phyloP scores from a whole-genome alignment of 2,888 invertebrate genomes.

The Villa cingulata region DNA sequence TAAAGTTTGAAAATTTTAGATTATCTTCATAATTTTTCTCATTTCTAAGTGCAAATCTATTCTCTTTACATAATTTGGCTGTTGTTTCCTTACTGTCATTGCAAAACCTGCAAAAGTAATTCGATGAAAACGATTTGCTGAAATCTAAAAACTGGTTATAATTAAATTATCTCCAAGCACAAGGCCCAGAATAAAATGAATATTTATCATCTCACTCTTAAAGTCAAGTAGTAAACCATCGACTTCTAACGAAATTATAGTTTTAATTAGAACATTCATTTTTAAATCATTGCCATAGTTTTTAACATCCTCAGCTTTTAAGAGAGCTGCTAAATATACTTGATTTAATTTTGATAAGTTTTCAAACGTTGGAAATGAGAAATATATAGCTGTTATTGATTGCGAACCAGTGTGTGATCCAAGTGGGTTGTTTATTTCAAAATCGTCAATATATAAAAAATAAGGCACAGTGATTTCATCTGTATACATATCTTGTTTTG shows the following conservation, averaged over 20 bases:
- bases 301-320: slow-evolving; percentile 9
- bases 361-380: not conserved
- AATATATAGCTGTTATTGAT: not conserved
- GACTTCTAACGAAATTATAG: slow-evolving; percentile 6
- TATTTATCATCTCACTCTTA: too few relatives aligned
- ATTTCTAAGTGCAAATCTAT: too few relatives aligned
- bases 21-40: not conserved
- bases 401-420: slow-evolving; percentile 6
- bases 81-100: too few relatives aligned
- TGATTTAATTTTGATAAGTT: too few relatives aligned
- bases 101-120: slow-evolving; percentile 15
- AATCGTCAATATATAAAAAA: slow-evolving; percentile 11
- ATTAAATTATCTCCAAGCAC: slow-evolving; percentile 9
- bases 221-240: not conserved
- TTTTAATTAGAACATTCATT: slow-evolving; percentile 8
- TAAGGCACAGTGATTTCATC: slow-evolving; percentile 5
- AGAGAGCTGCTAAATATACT: slow-evolving; percentile 3
- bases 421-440: slow-evolving; percentile 12
- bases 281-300: slow-evolving; percentile 6
- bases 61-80: too few relatives aligned
- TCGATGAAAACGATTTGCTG: slow-evolving; percentile 14
- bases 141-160: slow-evolving; percentile 14
- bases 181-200: too few relatives aligned
- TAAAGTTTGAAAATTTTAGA: too few relatives aligned
- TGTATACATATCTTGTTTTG: not conserved